Conservation (phyloP, 1,140 invertebrate species). For the Sitobion miscanthi region DNA sequence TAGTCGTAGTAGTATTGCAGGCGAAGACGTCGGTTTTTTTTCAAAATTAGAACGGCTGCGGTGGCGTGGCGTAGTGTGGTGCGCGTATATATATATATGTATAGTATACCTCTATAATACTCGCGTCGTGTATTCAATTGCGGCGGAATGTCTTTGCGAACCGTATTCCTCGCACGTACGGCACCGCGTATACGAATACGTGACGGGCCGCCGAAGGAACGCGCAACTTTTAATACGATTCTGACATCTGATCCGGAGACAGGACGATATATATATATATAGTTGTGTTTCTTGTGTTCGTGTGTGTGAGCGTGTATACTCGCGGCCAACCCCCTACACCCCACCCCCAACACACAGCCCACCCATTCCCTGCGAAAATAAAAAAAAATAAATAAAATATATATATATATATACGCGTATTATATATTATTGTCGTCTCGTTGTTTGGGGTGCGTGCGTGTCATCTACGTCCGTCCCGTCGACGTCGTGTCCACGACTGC, state of each 20-base stretch:
- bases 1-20: no score
- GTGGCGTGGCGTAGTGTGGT: background rate
- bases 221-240: constrained; percentile 50
- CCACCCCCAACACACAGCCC: background rate
- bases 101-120: no score
- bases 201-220: constrained; percentile 29
- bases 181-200: constrained; percentile 21
- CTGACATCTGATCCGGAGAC: constrained; percentile 49
- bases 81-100: no score
- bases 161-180: constrained; percentile 46
- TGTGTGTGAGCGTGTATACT: background rate
- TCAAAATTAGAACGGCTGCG: constrained; percentile 14
- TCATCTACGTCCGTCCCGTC: background rate
- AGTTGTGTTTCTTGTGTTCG: no score
- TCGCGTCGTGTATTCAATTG: constrained; percentile 50
- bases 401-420: background rate
- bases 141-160: constrained; percentile 10
- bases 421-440: constrained; percentile 10
- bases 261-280: background rate
- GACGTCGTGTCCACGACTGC: background rate
- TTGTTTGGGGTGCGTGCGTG: background rate
- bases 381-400: background rate
- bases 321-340: background rate
- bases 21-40: constrained; percentile 20
- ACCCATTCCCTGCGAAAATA: background rate